phyloP scores from a whole-genome alignment of 1,140 invertebrate genomes.

The Drepana arcuata region DNA sequence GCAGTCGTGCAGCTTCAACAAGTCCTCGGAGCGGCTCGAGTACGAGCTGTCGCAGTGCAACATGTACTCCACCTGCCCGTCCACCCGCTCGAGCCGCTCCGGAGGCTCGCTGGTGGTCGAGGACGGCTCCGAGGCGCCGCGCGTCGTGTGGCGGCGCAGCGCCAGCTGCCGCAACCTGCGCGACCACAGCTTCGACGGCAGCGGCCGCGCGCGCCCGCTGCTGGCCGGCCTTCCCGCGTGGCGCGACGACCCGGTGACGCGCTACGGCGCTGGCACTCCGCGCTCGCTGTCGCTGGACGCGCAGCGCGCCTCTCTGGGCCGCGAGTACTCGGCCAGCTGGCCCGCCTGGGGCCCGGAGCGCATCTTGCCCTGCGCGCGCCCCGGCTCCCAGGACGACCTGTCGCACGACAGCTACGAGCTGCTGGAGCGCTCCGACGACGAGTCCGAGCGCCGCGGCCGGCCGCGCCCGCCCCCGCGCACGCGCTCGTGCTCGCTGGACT shows the following conservation, averaged over 20 bases:
- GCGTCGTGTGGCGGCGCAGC: slow-evolving; percentile 73
- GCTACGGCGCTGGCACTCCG: slow-evolving; percentile 84
- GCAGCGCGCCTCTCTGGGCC: slow-evolving; percentile 74
- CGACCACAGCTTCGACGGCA: slow-evolving; percentile 80
- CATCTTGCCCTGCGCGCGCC: slow-evolving; percentile 64
- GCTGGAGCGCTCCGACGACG: slow-evolving; percentile 82
- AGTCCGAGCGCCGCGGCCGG: slow-evolving; percentile 58
- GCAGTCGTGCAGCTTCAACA: slow-evolving; percentile 48
- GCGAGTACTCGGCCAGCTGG: slow-evolving; percentile 87
- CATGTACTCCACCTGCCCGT: slow-evolving; percentile 69
- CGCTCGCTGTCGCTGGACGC: slow-evolving; percentile 74
- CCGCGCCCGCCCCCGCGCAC: slow-evolving; percentile 44
- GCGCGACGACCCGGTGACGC: slow-evolving; percentile 82
- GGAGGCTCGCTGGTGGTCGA: slow-evolving; percentile 39
- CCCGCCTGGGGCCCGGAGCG: slow-evolving; percentile 81
- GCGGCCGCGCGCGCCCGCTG: slow-evolving; percentile 73
- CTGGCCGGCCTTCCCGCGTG: slow-evolving; percentile 37
- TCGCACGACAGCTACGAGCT: slow-evolving; percentile 92
- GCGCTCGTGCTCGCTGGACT: slow-evolving; percentile 79
- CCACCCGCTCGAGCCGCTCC: slow-evolving; percentile 45
- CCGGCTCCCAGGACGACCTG: slow-evolving; percentile 87
- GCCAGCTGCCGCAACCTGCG: slow-evolving; percentile 85
- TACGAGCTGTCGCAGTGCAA: slow-evolving; percentile 67
- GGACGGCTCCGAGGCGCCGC: slow-evolving; percentile 30
- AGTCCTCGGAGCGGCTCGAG: slow-evolving; percentile 69